Evolutionary conservation across 30 jellyfish, hydroid and myxozoan species (phyloP), one percentile per base, ranked within the genome.

Genomic region (Hydractinia symbiolongicarpus): DNA sequence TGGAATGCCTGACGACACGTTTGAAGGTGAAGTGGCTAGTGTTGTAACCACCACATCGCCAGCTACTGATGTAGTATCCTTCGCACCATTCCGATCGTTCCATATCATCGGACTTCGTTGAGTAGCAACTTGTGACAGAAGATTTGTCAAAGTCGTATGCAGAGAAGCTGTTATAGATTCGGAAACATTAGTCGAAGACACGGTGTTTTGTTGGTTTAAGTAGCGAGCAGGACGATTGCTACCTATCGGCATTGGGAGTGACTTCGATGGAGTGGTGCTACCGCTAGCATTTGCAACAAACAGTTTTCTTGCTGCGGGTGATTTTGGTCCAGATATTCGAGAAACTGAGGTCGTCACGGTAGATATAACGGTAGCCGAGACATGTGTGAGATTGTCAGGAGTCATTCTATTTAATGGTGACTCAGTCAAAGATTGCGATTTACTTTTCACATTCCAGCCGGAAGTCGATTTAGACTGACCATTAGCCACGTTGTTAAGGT

Each of bases 21-120:
- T 83, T 8, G 82, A 56, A 5, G 90, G 85, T 15, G 89, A 68
- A 44, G 89, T 71, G 19, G 87, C 14, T 30, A 72, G 19, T 4
- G 90, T 83, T 50, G 85, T 72, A 3, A 82, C 88, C 9, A 83
- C 88, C 1, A 54, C 81, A 72, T 54, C 57, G 6, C 68, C 79
- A 20, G 76, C 54, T 13, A 76, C 21, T 53, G 50, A 19, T 9
- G 40, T 64, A 1, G 19, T 57, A 15, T 77, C 60, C 73, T 11
- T 76, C 1, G 79, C 76, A 57, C 58, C 58, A 62, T 74, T 84
- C 11, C 84, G 86, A 17, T 83, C 98, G 74, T 87, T 91, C 98
- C 98, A 91, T 5, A 91, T 91, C 98, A 91, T 91, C 13, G 98
- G 98, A 71, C 98, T 91, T 40, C 98, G 93, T 68, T 91, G 98